Evolutionary conservation across 2,113 vertebrate genomes (phyloP).

Genomic region (Forbesichthys papilliferus): DNA sequence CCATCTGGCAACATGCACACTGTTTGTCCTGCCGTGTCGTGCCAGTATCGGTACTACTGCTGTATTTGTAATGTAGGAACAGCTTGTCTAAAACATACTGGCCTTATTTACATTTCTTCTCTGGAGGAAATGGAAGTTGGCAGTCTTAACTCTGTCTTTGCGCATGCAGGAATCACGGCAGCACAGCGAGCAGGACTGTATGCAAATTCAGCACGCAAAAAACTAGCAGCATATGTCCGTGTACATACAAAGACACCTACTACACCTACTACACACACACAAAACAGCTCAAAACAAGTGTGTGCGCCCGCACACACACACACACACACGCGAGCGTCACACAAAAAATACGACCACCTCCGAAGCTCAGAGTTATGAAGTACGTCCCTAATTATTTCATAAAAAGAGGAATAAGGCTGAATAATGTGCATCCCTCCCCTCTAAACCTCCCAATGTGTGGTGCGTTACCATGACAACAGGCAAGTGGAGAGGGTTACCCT

Average conservation of each 20-base stretch:
- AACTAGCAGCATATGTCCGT: too few species aligned
- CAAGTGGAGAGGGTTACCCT: conserved; percentile 56
- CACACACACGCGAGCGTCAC: background rate
- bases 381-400: conserved; percentile 3
- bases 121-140: conserved; percentile 23
- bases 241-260: too few species aligned
- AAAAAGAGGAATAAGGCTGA: conserved; percentile 38
- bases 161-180: background rate
- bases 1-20: conserved; percentile 50
- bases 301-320: background rate
- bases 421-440: conserved; percentile 43
- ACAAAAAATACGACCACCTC: background rate
- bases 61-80: conserved; percentile 40
- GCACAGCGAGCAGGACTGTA: background rate
- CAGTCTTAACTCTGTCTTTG: conserved; percentile 15
- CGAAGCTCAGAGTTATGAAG: background rate
- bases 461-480: conserved; percentile 74
- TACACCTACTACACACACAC: background rate
- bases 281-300: background rate
- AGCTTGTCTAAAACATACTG: conserved; percentile 42
- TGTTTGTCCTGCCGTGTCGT: conserved; percentile 45
- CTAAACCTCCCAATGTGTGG: conserved; percentile 51
- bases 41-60: conserved; percentile 21
- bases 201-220: background rate
- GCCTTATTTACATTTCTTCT: conserved; percentile 48